Percentiles rank a stretch among this genome's conserved stretches.
Conservation (phyloP, 2,113 vertebrate genomes). For the Dasyprocta punctata region DNA sequence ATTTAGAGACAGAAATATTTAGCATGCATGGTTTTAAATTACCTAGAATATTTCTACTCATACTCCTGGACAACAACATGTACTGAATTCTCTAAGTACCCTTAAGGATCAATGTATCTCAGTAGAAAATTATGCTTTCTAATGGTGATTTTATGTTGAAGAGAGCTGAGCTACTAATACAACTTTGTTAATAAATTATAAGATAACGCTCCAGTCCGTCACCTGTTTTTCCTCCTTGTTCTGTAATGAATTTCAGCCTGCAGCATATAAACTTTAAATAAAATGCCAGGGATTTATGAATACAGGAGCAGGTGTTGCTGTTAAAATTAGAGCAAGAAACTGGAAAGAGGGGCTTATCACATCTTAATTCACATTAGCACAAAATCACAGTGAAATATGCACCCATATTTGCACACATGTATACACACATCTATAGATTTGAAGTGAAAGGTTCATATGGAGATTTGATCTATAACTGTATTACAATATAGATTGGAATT, state of each 20-base stretch:
- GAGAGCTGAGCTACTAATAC: background rate
- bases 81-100: background rate
- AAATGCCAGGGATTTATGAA: slow-evolving; percentile 31
- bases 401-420: background rate
- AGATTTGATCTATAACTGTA: slow-evolving; percentile 37
- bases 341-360: background rate
- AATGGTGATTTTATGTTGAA: background rate
- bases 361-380: slow-evolving; percentile 49
- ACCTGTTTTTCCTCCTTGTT: slow-evolving; percentile 15
- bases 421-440: background rate
- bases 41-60: background rate
- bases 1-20: slow-evolving; percentile 50
- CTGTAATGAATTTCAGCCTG: slow-evolving; percentile 53
- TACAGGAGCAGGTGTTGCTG: slow-evolving; percentile 57
- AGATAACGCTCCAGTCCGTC: background rate
- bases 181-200: slow-evolving; percentile 37
- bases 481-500: slow-evolving; percentile 12
- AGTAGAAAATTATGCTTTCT: background rate
- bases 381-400: slow-evolving; percentile 42
- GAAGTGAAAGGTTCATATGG: background rate
- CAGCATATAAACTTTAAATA: slow-evolving; percentile 48
- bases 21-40: slow-evolving; percentile 30
- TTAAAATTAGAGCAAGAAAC: slow-evolving; percentile 74
- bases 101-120: background rate
- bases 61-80: background rate